A percentile compares a stretch with the other conserved stretches of the same genome.
phyloP scores from a whole-genome alignment of 2,113 vertebrate genomes.

The Caracal caracal region DNA sequence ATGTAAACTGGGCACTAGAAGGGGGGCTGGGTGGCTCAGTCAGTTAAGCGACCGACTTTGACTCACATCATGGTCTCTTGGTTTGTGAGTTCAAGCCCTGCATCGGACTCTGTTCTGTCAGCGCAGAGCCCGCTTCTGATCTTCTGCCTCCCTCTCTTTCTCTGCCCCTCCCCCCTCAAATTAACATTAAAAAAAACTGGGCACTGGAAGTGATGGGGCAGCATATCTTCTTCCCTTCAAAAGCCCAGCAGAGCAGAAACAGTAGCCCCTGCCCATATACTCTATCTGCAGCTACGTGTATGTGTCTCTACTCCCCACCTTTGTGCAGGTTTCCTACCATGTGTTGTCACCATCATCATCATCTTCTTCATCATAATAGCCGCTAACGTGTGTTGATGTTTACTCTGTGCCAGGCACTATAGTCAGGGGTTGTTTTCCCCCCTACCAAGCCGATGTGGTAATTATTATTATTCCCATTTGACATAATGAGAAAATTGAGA shows the following conservation, averaged over 20 bases:
- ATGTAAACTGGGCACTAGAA: slow-evolving; percentile 55
- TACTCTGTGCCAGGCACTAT: not conserved
- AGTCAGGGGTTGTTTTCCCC: not conserved
- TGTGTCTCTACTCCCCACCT: not conserved
- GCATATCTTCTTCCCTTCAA: not conserved
- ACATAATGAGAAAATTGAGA: not conserved
- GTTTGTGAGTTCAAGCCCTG: too few species aligned
- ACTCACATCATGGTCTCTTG: too few species aligned
- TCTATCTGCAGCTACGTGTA: not conserved
- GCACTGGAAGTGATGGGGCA: slow-evolving; percentile 21
- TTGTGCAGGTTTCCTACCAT: not conserved
- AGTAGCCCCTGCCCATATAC: not conserved
- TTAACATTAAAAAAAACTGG: too few species aligned
- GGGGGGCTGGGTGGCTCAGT: too few species aligned
- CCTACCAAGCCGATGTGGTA: not conserved
- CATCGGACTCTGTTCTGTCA: too few species aligned
- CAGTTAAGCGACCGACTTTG: too few species aligned
- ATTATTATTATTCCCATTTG: not conserved
- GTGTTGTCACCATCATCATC: not conserved
- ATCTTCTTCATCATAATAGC: too few species aligned
- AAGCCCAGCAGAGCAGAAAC: not conserved
- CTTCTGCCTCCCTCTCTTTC: too few species aligned
- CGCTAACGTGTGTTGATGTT: too few species aligned
- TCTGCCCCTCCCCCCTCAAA: too few species aligned
- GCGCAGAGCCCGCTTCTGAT: too few species aligned